Conservation (phyloP, 2,797 vertebrate genomes). For the Craterocephalus amniculus region DNA sequence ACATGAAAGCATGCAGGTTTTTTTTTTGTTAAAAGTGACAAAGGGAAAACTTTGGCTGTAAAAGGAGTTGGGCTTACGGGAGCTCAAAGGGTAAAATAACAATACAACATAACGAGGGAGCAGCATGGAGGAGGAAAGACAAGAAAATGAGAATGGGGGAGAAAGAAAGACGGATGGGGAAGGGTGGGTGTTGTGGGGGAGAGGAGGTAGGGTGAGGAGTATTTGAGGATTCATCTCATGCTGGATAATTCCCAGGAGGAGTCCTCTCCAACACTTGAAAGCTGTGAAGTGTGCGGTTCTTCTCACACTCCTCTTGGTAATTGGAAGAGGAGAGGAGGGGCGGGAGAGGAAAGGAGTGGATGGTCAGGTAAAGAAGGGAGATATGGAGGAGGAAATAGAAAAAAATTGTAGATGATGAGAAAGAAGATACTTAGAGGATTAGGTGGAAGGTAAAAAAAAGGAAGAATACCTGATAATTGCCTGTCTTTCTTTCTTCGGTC, state of each 20-base stretch:
- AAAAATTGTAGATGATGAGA: conserved; percentile 13
- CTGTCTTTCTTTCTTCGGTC: conserved; percentile 1
- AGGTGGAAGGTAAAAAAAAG: not conserved
- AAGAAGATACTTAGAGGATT: conserved; percentile 17
- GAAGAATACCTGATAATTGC: not conserved
- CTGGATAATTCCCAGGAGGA: conserved; percentile 83
- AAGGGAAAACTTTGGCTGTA: not conserved
- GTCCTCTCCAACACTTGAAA: conserved; percentile 83
- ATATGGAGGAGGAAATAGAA: conserved; percentile 17
- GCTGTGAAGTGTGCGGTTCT: conserved; percentile 88
- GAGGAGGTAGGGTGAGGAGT: conserved; percentile 48
- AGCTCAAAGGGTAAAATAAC: conserved; percentile 38
- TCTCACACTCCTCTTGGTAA: conserved; percentile 84
- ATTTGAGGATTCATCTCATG: conserved; percentile 81
- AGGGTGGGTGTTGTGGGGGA: conserved; percentile 43
- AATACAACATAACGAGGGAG: conserved; percentile 41
- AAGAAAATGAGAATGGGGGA: conserved; percentile 48
- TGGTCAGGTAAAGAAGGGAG: conserved; percentile 61
- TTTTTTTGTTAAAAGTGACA: conserved; percentile 13
- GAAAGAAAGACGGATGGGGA: conserved; percentile 47
- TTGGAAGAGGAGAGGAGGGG: conserved; percentile 75
- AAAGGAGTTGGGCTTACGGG: not conserved
- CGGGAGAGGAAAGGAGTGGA: conserved; percentile 15
- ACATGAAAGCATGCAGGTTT: conserved; percentile 12
- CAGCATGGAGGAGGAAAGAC: conserved; percentile 38